Conservation (phyloP, 2,113 vertebrate species). For the Amazona vittata region DNA sequence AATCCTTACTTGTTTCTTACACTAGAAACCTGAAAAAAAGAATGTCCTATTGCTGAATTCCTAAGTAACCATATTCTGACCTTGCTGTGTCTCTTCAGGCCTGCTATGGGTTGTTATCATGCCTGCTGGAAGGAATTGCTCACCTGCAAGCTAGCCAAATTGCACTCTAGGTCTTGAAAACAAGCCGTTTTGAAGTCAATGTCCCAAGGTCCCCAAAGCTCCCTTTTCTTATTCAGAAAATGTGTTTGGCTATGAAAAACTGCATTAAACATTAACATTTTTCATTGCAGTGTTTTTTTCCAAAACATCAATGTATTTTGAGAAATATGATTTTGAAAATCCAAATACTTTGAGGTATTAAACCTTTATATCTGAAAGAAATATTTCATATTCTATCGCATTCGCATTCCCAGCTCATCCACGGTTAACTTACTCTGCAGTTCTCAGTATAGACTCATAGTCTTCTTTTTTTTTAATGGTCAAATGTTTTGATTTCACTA, state of each 20-base stretch:
- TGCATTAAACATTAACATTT: background rate
- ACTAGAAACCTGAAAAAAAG: background rate
- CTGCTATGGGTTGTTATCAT: background rate
- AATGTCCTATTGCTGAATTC: background rate
- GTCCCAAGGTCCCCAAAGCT: background rate
- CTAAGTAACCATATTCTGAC: background rate
- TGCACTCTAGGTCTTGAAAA: background rate
- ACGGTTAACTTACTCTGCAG: background rate
- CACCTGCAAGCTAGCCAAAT: background rate
- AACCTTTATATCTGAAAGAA: background rate
- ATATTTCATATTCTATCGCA: background rate
- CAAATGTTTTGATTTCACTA: background rate
- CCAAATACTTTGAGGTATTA: background rate
- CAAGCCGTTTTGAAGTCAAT: background rate
- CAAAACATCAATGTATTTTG: background rate
- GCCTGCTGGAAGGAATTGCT: background rate
- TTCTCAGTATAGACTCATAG: background rate
- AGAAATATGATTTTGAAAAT: background rate
- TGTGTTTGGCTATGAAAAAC: background rate
- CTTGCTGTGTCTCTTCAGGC: background rate
- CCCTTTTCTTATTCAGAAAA: background rate
- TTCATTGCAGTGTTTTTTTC: constrained; percentile 9
- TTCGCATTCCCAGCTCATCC: background rate
- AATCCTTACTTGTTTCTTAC: background rate
- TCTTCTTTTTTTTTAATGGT: background rate